Base-by-base conservation (phyloP, 2,888 invertebrate genomes). In the Drosophila colorata region DNA sequence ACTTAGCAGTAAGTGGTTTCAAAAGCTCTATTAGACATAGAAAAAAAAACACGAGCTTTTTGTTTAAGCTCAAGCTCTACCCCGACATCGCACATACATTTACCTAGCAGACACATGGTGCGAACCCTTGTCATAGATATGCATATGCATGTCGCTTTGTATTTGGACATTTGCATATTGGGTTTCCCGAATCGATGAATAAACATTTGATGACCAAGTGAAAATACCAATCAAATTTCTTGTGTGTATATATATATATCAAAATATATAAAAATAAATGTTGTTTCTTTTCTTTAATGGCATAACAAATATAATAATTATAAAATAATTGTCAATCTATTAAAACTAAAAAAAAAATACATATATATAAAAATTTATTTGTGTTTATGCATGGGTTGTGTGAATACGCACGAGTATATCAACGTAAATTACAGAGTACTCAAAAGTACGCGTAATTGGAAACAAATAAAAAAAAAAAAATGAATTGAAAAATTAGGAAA, bases 281-380 rank as follows among this genome's bases (percentile, higher is more conserved):
- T 59, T 69, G 8, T 41, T 41, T 18, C 25, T 58, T 23, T 28
- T 53, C 33, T 74, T 78, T 74, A 78, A 78, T 72, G 37, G 38
- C 52, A 67, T 63, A 67, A 37, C 46, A 73, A 67, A 73, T 67
- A 48, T 60, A 25, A 48, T 61, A 59, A 48, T 38, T 63, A 59
- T 23, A 51, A 63, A 56, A 59, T 57, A 69, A 57, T 48, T 59
- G 58, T 72, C 55, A 28, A 60, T 64, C 56, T 60, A 52, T 40
- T 78, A 59, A 8, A 56, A 38, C 65, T 77, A 57, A 41, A 31
- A 20, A 43, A 55, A 53, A 63, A 71, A 20, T n/a, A n/a, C n/a
- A n/a, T n/a, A n/a, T n/a, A n/a, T n/a, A n/a, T n/a, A 41, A 23
- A 18, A 4, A 9, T 28, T 28, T 28, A 28, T 9, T 8, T 16